Evolutionary conservation across 2,113 vertebrate species (phyloP).

Genomic region (Calidris pygmaea): DNA sequence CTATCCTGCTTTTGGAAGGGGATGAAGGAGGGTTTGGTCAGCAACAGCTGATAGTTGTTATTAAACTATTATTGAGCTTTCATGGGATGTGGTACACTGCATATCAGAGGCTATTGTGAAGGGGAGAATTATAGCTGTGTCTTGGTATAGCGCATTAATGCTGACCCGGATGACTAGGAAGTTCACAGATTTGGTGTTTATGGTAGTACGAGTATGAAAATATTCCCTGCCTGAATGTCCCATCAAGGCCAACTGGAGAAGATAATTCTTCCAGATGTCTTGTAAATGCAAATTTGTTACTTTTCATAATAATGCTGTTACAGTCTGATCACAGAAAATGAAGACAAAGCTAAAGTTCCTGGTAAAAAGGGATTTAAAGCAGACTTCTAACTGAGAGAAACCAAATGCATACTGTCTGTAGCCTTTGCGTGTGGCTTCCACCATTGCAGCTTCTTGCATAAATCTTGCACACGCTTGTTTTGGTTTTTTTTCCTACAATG

Average conservation of each 20-base stretch:
- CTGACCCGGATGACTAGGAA: neutral
- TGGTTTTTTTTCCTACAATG: neutral
- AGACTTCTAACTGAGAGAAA: neutral
- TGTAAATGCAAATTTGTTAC: neutral
- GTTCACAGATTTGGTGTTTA: neutral
- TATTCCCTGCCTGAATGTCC: neutral
- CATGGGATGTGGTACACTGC: neutral
- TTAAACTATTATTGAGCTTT: neutral
- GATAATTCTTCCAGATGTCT: neutral
- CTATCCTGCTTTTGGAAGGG: neutral
- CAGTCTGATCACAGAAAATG: neutral
- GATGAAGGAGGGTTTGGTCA: neutral
- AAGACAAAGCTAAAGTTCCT: neutral
- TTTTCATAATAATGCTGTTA: neutral
- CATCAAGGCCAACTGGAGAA: neutral
- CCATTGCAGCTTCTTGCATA: neutral
- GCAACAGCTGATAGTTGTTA: conserved; percentile 1
- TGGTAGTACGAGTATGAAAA: neutral
- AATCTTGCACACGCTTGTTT: neutral
- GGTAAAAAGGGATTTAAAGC: neutral
- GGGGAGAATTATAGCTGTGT: neutral
- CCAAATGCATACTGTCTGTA: neutral
- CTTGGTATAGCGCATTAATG: neutral
- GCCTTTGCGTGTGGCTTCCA: neutral
- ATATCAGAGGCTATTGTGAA: neutral